Evolutionary conservation across 2,888 invertebrate genomes (phyloP).

Genomic region (Drosophila macrothrix): DNA sequence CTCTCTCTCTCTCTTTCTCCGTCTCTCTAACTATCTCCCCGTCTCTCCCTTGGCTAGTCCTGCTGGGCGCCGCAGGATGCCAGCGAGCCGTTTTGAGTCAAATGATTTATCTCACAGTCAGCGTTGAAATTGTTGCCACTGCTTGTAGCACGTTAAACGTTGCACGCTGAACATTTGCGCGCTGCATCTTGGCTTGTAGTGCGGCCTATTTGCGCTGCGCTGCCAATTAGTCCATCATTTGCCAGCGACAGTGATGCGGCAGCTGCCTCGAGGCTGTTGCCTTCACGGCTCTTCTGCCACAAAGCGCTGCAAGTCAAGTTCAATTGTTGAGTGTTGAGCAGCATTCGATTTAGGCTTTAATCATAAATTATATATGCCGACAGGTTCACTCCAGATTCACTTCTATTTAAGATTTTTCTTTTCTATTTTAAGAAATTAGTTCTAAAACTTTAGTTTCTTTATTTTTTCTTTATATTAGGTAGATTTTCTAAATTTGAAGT

Average conservation of each 20-base stretch:
- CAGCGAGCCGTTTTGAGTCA: conserved; percentile 54
- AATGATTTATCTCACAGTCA: conserved; percentile 73
- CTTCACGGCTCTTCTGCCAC: not conserved
- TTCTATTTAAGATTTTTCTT: too few species aligned
- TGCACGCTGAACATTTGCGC: not conserved
- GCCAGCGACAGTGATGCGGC: conserved; percentile 21
- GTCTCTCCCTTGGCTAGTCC: conserved; percentile 12
- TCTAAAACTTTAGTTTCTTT: too few species aligned
- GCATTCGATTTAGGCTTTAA: not conserved
- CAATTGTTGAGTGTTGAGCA: conserved; percentile 3
- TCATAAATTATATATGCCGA: not conserved
- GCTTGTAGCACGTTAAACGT: not conserved
- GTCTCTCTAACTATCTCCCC: not conserved
- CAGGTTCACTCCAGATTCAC: too few species aligned
- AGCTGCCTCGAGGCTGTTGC: not conserved
- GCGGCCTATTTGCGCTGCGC: conserved; percentile 24
- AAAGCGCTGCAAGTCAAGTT: conserved; percentile 4
- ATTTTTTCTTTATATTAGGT: not conserved
- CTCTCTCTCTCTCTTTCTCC: not conserved
- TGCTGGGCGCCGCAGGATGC: conserved; percentile 59
- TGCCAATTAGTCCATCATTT: conserved; percentile 62
- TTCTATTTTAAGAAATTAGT: too few species aligned
- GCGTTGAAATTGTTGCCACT: conserved; percentile 6
- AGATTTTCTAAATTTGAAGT: not conserved
- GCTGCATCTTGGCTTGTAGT: conserved; percentile 29